Conservation (phyloP, 2,797 vertebrate species). For the Podarcis lilfordi region DNA sequence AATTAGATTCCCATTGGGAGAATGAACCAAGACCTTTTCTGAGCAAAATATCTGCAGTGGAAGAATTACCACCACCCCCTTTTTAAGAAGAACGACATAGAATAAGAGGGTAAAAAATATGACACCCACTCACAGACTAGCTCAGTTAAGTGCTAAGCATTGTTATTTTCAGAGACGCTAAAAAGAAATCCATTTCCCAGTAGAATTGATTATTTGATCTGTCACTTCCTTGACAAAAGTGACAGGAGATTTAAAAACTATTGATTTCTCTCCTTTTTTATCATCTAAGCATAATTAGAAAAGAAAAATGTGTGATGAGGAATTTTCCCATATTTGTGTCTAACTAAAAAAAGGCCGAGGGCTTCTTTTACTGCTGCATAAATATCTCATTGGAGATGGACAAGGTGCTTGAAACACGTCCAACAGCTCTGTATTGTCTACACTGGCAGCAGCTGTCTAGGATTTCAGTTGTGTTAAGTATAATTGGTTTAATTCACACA, state of each 20-base stretch:
- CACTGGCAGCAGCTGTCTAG: too few relatives aligned
- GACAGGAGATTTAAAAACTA: not conserved
- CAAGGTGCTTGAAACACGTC: not conserved
- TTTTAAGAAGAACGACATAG: not conserved
- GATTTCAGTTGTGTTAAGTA: too few relatives aligned
- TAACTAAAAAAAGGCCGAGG: not conserved
- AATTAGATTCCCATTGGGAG: not conserved
- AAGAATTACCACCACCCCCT: not conserved
- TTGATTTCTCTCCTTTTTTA: not conserved
- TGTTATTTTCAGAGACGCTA: constrained; percentile 18
- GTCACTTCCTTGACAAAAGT: not conserved
- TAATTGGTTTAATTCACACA: too few relatives aligned
- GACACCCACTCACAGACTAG: constrained; percentile 5
- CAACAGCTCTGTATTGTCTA: too few relatives aligned
- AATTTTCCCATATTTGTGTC: not conserved
- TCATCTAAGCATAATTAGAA: not conserved
- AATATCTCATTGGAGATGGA: not conserved
- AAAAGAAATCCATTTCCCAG: constrained; percentile 3
- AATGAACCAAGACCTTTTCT: not conserved
- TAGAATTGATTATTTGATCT: not conserved
- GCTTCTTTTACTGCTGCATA: not conserved
- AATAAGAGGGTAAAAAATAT: not conserved
- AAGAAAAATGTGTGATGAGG: not conserved
- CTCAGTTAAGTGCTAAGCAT: constrained; percentile 17
- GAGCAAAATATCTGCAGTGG: constrained; percentile 7